These are phyloP conservation scores for Cebuella pygmaea DNA, from an alignment of 2,797 vertebrate genomes.

Conservation along the genomic window DNA sequence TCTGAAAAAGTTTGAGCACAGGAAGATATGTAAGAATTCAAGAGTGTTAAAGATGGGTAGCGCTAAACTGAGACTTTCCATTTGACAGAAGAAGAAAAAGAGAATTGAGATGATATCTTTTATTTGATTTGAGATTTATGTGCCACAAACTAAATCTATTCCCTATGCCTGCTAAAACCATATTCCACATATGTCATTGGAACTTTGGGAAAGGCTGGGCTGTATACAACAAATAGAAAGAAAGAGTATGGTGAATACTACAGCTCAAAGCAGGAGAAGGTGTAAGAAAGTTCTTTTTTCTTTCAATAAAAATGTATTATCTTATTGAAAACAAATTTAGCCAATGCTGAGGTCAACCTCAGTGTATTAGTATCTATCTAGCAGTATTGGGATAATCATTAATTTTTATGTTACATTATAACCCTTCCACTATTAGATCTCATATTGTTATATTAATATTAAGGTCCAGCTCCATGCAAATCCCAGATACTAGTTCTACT, in stretches of 20 bases:
- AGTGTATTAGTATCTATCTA: background rate
- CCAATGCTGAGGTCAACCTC: background rate
- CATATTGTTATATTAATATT: constrained; percentile 5
- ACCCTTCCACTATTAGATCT: background rate
- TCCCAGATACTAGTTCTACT: background rate
- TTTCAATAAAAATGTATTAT: background rate
- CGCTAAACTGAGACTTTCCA: background rate
- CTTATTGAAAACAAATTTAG: background rate
- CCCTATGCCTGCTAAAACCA: background rate
- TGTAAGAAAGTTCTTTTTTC: background rate
- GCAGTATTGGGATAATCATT: background rate
- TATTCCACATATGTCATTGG: background rate
- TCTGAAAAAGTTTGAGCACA: background rate
- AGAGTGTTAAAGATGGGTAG: background rate
- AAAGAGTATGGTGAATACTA: background rate
- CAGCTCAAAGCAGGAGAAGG: background rate
- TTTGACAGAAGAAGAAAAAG: background rate
- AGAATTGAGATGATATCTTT: background rate
- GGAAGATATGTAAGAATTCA: background rate
- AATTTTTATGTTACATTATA: constrained; percentile 21
- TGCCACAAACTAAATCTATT: background rate
- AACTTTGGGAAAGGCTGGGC: background rate
- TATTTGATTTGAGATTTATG: background rate
- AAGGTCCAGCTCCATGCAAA: background rate
- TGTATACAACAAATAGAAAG: background rate